Conservation (phyloP, 2,888 invertebrate genomes). For the Zygogramma bicolorata region DNA sequence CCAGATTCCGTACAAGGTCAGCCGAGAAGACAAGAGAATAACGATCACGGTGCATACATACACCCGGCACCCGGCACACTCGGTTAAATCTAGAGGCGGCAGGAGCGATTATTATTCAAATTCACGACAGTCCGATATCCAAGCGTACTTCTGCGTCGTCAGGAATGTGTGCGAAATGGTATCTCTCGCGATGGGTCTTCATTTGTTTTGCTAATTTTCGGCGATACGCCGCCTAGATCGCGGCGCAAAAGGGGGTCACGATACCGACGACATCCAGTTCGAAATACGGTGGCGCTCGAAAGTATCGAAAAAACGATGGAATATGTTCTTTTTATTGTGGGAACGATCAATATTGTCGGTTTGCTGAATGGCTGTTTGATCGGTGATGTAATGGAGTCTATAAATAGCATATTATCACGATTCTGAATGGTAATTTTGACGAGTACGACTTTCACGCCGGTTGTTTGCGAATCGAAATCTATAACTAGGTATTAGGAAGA, state of each 20-base stretch:
- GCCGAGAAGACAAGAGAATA: neutral
- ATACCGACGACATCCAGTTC: too few relatives aligned
- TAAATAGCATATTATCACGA: neutral
- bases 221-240: neutral
- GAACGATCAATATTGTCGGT: neutral
- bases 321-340: too few relatives aligned
- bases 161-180: constrained; percentile 3
- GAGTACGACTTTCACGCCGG: neutral
- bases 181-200: neutral
- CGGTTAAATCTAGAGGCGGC: neutral
- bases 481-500: too few relatives aligned
- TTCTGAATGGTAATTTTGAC: neutral
- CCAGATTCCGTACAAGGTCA: neutral
- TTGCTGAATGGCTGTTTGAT: neutral
- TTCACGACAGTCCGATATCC: neutral
- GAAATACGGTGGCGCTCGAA: too few relatives aligned
- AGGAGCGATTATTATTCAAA: neutral
- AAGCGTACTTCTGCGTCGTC: neutral
- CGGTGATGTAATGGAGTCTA: neutral
- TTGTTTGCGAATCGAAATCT: too few relatives aligned
- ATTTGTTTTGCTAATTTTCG: constrained; percentile 10
- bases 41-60: neutral
- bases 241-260: neutral
- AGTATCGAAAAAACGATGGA: too few relatives aligned
- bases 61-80: too few relatives aligned